phyloP scores from a whole-genome alignment of 2,888 invertebrate species.

The Mimas tiliae region DNA sequence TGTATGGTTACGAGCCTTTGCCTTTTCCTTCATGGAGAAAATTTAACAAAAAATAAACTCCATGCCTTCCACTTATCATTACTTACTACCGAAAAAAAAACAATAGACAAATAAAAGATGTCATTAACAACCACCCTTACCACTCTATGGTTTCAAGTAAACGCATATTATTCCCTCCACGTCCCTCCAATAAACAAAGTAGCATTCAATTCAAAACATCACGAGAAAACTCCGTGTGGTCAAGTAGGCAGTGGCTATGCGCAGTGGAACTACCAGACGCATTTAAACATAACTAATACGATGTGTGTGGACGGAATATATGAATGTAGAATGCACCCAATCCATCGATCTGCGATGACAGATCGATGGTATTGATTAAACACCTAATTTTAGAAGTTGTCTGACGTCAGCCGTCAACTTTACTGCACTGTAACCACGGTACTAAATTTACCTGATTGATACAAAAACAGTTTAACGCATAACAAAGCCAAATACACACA shows the following conservation, averaged over 20 bases:
- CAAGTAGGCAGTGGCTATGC: constrained; percentile 66
- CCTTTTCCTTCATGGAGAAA: too few species aligned
- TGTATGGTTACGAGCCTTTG: too few species aligned
- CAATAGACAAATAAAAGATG: constrained; percentile 6
- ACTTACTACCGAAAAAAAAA: not conserved
- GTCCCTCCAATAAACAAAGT: constrained; percentile 61
- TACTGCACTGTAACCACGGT: too few species aligned
- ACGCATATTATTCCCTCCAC: constrained; percentile 61
- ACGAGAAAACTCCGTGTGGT: constrained; percentile 74
- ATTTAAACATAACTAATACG: constrained; percentile 73
- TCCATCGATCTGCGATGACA: constrained; percentile 19
- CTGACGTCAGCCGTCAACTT: too few species aligned
- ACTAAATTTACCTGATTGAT: not conserved
- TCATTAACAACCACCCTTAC: constrained; percentile 25
- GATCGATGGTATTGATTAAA: not conserved
- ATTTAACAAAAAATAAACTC: too few species aligned
- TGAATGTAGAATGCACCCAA: constrained; percentile 45
- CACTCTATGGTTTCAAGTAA: constrained; percentile 48
- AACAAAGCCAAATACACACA: too few species aligned
- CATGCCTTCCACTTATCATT: not conserved
- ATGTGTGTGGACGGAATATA: constrained; percentile 55
- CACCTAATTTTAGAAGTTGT: too few species aligned
- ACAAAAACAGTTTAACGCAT: too few species aligned
- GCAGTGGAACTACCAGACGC: constrained; percentile 47
- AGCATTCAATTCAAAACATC: constrained; percentile 64